These are phyloP conservation scores for Grapholita molesta DNA, from an alignment of 1,140 invertebrate species.

Conservation along the genomic window DNA sequence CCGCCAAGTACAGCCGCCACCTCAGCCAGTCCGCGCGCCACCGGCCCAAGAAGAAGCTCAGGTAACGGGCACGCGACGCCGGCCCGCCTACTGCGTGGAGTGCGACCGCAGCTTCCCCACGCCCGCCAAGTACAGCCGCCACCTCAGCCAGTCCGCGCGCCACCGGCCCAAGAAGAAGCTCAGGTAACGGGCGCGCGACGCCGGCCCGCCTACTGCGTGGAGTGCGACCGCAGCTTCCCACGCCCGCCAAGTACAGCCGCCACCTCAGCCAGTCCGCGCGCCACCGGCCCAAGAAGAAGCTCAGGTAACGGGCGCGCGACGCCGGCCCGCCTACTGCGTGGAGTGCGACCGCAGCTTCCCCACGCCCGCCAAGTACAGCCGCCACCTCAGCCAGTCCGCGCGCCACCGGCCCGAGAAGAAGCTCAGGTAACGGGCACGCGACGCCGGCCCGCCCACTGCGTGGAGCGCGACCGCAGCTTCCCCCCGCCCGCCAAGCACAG, in stretches of 20 bases:
- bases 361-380: conserved; percentile 34
- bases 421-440: no score
- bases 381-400: conserved; percentile 21
- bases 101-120: conserved; percentile 40
- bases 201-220: neutral
- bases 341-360: conserved; percentile 47
- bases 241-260: neutral
- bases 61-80: neutral
- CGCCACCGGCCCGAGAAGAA: neutral
- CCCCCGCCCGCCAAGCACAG: conserved; percentile 34
- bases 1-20: neutral
- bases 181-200: neutral
- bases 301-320: no score
- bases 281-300: neutral
- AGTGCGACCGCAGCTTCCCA: no score
- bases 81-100: conserved; percentile 31
- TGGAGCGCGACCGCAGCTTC: conserved; percentile 48
- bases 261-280: no score
- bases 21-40: neutral
- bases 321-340: conserved; percentile 47
- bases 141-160: conserved; percentile 3
- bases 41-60: neutral
- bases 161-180: neutral
- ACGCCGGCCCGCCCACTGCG: conserved; percentile 39
- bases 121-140: conserved; percentile 32